Percentiles rank a stretch among this genome's conserved stretches.
phyloP scores from a whole-genome alignment of 2,797 vertebrate species.

The Trichosurus vulpecula region DNA sequence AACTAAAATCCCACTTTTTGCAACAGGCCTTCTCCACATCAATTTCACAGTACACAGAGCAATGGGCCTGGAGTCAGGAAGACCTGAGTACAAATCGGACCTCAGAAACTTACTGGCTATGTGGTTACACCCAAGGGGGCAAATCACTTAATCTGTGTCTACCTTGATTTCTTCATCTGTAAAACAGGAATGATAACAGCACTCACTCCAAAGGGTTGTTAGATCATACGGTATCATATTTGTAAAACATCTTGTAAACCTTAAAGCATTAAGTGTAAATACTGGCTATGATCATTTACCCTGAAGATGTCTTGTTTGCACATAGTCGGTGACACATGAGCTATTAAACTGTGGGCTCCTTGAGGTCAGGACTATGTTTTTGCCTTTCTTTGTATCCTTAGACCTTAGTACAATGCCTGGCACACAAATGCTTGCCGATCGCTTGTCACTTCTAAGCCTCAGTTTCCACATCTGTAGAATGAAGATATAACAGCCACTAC shows the following conservation, averaged over 20 bases:
- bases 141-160: neutral
- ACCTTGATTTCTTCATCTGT: neutral
- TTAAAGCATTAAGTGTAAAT: neutral
- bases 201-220: neutral
- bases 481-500: neutral
- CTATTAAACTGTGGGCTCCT: neutral
- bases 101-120: neutral
- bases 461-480: neutral
- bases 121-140: neutral
- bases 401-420: neutral
- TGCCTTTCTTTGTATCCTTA: neutral
- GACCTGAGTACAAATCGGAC: neutral
- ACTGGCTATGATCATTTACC: neutral
- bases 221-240: neutral
- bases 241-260: neutral
- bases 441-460: neutral
- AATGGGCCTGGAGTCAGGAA: neutral
- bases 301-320: neutral
- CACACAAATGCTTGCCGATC: neutral
- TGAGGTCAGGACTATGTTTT: neutral
- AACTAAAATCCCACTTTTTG: neutral
- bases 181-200: neutral
- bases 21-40: neutral
- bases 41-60: neutral
- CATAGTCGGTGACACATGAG: neutral